Evolutionary conservation across 2,113 vertebrate species (phyloP).

Genomic region (Hirundichthys speculiger): DNA sequence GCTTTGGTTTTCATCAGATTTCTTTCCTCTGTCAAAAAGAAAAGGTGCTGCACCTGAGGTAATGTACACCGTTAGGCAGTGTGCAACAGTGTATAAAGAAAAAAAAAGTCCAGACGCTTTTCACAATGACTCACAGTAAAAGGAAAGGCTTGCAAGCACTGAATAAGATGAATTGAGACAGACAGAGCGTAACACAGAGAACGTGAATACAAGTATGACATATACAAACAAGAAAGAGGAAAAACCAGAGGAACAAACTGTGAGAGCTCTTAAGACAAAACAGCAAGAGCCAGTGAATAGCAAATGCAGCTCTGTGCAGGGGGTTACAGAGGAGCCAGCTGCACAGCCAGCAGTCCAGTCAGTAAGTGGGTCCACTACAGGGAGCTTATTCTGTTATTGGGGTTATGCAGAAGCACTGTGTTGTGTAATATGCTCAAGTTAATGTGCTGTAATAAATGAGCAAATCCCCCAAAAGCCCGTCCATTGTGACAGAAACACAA

Average conservation of each 20-base stretch:
- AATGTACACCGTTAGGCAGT: conserved; percentile 13
- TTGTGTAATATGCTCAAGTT: conserved; percentile 69
- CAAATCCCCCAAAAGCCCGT: conserved; percentile 67
- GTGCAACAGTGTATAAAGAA: conserved; percentile 40
- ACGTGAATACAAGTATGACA: conserved; percentile 33
- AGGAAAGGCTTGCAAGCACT: conserved; percentile 34
- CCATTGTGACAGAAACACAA: conserved; percentile 67
- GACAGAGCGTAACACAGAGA: conserved; percentile 39
- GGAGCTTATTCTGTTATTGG: conserved; percentile 61
- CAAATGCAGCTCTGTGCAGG: conserved; percentile 29
- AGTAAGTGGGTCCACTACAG: conserved; percentile 55
- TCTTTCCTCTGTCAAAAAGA: conserved; percentile 11
- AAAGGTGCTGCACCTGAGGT: conserved; percentile 23
- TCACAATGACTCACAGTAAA: conserved; percentile 58
- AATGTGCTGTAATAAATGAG: conserved; percentile 71
- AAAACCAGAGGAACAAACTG: conserved; percentile 1
- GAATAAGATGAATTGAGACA: conserved; percentile 54
- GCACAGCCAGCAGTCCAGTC: conserved; percentile 38
- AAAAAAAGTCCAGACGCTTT: conserved; percentile 40
- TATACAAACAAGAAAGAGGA: conserved; percentile 19
- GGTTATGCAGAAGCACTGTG: conserved; percentile 55
- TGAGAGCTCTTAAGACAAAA: conserved; percentile 21
- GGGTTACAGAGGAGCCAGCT: conserved; percentile 11
- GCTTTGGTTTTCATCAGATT: conserved; percentile 8
- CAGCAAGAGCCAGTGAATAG: conserved; percentile 41